Percentiles rank a stretch among this genome's conserved stretches.
Conservation (phyloP, 2,113 vertebrate species). For the Todiramphus chloris region DNA sequence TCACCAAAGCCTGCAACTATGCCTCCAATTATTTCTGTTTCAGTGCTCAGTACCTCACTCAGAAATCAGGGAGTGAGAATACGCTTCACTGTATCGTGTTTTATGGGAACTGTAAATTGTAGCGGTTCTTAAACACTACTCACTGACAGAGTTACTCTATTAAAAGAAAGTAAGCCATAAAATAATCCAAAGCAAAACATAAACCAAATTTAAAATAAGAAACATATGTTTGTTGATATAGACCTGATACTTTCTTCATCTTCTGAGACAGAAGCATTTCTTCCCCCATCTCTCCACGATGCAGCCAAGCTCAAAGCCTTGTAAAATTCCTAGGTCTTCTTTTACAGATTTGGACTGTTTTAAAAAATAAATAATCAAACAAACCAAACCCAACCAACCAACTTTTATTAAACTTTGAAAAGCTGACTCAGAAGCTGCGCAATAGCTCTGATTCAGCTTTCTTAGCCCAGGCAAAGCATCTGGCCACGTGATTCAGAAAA, state of each 20-base stretch:
- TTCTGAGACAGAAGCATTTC: neutral
- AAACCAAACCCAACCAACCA: neutral
- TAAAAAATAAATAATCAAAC: neutral
- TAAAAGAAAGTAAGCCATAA: neutral
- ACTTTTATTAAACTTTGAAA: neutral
- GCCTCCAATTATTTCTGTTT: neutral
- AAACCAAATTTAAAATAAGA: neutral
- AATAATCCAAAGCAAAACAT: constrained; percentile 2
- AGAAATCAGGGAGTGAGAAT: neutral
- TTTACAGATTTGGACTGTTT: neutral
- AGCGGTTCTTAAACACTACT: neutral
- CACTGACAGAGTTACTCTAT: neutral
- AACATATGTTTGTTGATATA: neutral
- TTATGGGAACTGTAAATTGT: neutral
- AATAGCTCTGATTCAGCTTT: constrained; percentile 52
- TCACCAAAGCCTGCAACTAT: neutral
- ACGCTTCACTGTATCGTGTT: neutral
- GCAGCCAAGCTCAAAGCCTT: neutral
- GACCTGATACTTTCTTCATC: neutral
- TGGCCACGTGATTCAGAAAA: constrained; percentile 16
- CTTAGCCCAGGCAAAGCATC: constrained; percentile 37
- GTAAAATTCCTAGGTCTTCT: neutral
- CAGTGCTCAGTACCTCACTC: neutral
- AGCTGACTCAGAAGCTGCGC: constrained; percentile 49
- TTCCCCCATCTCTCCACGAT: neutral